Conservation (phyloP, 2,113 vertebrate species). For the Tamias sibiricus region DNA sequence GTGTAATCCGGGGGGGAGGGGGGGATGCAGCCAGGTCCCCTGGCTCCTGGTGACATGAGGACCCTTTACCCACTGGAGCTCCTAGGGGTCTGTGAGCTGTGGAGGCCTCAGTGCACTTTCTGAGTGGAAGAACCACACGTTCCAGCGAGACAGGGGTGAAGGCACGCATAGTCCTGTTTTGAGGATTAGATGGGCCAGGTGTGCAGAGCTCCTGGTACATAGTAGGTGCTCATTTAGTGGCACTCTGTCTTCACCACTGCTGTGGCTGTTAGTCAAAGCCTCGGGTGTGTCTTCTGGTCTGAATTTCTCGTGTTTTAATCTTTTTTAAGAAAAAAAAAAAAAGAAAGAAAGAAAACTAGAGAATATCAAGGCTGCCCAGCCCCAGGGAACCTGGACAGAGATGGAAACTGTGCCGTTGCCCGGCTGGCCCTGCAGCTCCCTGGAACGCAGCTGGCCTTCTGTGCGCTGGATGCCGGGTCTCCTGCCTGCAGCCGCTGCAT, state of each 20-base stretch:
- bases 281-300: background rate
- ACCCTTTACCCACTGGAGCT: fast-evolving
- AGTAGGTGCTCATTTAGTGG: fast-evolving
- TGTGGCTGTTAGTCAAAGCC: fast-evolving
- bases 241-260: fast-evolving
- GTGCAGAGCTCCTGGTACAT: fast-evolving
- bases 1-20: too few species aligned
- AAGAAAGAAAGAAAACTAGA: background rate
- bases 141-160: fast-evolving
- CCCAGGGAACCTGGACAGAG: too few species aligned
- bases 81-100: fast-evolving
- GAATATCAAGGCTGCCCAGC: background rate
- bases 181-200: fast-evolving
- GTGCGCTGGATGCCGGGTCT: too few species aligned
- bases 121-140: fast-evolving
- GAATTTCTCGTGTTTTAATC: background rate
- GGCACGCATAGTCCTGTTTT: fast-evolving
- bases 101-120: fast-evolving
- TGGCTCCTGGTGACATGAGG: fast-evolving
- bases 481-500: background rate
- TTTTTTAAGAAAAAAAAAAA: background rate
- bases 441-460: background rate
- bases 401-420: background rate
- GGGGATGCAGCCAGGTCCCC: background rate
- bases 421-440: background rate